Percentiles rank a stretch among this genome's conserved stretches.
Conservation (phyloP, 2,113 vertebrate genomes). For the Ictalurus punctatus region DNA sequence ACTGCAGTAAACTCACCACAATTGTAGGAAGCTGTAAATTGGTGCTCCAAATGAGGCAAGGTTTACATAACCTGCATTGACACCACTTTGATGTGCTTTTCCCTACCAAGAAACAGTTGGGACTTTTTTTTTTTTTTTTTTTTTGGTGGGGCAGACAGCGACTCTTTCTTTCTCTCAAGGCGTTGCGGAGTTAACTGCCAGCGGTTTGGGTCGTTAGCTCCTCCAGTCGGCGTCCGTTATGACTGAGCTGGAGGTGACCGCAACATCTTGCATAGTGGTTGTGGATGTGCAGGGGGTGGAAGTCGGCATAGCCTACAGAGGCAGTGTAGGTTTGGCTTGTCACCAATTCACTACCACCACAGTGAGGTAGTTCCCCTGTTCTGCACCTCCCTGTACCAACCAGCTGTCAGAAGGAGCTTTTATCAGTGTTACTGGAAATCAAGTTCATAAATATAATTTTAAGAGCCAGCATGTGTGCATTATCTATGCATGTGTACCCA, state of each 20-base stretch:
- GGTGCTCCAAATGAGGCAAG: conserved; percentile 7
- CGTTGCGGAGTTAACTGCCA: conserved; percentile 58
- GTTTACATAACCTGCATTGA: conserved; percentile 45
- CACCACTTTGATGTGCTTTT: conserved; percentile 45
- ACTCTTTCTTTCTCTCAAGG: conserved; percentile 25
- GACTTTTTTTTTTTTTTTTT: conserved; percentile 27
- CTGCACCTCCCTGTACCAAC: conserved; percentile 34
- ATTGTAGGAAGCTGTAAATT: conserved; percentile 43
- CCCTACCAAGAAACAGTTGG: conserved; percentile 31
- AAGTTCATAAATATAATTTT: conserved; percentile 31
- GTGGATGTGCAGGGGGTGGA: conserved; percentile 54
- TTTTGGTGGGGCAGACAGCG: conserved; percentile 25
- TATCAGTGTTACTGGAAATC: conserved; percentile 32
- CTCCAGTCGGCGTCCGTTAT: conserved; percentile 51
- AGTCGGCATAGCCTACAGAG: conserved; percentile 49
- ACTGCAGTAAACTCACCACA: conserved; percentile 34
- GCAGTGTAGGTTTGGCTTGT: conserved; percentile 53
- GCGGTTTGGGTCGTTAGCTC: conserved; percentile 59
- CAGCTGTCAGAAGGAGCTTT: conserved; percentile 27
- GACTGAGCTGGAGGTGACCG: conserved; percentile 43
- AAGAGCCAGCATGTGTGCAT: not conserved
- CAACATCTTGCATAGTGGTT: conserved; percentile 60
- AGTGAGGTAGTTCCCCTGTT: conserved; percentile 39
- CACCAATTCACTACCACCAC: conserved; percentile 43
- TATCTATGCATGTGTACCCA: not conserved